These are phyloP conservation scores for Arvicanthis niloticus DNA, from an alignment of 2,113 vertebrate species.

Conservation along the genomic window DNA sequence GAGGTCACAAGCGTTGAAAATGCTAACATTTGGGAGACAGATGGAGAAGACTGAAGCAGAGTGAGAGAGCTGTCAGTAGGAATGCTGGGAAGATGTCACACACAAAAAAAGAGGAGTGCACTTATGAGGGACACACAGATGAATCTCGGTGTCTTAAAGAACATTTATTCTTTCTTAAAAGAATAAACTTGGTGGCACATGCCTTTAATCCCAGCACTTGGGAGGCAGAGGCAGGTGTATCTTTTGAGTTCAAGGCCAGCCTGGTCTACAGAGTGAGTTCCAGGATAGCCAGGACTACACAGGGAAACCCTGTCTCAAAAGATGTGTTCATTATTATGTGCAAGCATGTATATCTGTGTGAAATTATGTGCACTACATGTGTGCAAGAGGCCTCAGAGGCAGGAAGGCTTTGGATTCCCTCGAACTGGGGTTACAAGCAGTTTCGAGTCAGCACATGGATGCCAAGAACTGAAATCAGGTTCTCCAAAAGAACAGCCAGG, in stretches of 20 bases:
- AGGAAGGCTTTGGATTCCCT: not conserved
- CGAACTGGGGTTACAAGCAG: not conserved
- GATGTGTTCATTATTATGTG: not conserved
- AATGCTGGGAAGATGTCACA: not conserved
- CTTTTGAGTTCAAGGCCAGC: no score
- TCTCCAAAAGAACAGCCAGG: not conserved
- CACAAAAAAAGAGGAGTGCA: not conserved
- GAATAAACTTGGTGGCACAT: no score
- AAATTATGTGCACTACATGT: no score
- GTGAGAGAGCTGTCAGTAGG: not conserved
- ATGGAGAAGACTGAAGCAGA: not conserved
- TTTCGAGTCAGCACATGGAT: not conserved
- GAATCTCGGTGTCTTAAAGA: not conserved
- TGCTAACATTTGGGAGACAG: not conserved
- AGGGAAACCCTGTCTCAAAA: no score
- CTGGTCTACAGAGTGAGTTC: no score
- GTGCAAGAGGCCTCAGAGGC: not conserved
- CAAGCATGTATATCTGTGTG: not conserved
- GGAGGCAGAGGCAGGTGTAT: no score
- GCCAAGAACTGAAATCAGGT: not conserved
- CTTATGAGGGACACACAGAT: not conserved
- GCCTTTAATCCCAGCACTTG: no score
- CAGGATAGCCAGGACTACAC: no score
- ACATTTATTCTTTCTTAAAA: no score
- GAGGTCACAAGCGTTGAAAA: not conserved